Conservation (phyloP, 1,140 invertebrate species). For the Drosophila pallidifrons region DNA sequence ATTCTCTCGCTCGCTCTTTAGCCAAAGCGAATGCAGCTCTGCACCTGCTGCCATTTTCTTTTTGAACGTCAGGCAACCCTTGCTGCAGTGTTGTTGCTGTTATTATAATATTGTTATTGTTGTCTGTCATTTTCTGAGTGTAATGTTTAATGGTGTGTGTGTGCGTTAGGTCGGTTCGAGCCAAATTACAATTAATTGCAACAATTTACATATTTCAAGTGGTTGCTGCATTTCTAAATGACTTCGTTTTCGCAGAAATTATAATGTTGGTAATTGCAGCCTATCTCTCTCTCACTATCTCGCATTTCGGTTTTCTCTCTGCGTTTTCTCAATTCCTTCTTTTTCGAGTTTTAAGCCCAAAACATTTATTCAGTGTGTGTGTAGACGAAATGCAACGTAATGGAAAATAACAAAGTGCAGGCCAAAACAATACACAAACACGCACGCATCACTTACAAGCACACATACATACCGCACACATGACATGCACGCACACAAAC, state of each 20-base stretch:
- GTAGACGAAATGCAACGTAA: constrained; percentile 51
- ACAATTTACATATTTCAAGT: constrained; percentile 74
- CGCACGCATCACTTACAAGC: constrained; percentile 15
- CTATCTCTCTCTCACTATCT: background rate
- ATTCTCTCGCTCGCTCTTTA: background rate
- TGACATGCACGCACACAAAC: background rate
- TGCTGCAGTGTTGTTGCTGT: constrained; percentile 23
- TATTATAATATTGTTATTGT: constrained; percentile 43
- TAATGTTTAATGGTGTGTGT: no score
- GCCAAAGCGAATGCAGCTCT: constrained; percentile 51
- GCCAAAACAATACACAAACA: constrained; percentile 49
- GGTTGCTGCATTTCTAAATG: constrained; percentile 28
- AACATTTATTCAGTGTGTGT: constrained; percentile 31
- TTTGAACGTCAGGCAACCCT: constrained; percentile 69
- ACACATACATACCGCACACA: constrained; percentile 14
- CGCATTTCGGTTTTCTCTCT: constrained; percentile 3
- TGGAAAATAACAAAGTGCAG: constrained; percentile 62
- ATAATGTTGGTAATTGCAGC: constrained; percentile 40
- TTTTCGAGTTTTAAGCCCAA: constrained; percentile 25
- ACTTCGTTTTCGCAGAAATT: constrained; percentile 31
- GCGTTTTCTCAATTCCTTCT: constrained; percentile 26
- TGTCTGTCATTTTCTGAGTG: constrained; percentile 21
- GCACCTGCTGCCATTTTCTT: constrained; percentile 80
- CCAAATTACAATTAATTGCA: constrained; percentile 78
- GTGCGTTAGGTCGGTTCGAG: constrained; percentile 46